Evolutionary conservation across 2,797 vertebrate species (phyloP).

Genomic region (Leontopithecus rosalia): DNA sequence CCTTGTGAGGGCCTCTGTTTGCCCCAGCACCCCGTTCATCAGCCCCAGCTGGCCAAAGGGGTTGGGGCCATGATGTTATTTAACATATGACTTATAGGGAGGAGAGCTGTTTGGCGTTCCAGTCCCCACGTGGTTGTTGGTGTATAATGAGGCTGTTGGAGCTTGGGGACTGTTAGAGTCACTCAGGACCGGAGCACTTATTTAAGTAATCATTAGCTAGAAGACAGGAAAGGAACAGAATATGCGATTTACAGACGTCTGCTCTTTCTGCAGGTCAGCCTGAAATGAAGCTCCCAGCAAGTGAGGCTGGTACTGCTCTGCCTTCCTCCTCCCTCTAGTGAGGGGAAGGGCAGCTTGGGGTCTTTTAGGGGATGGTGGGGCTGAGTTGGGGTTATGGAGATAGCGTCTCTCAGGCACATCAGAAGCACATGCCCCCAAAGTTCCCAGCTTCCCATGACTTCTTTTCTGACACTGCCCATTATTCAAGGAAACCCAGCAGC

Average conservation of each 20-base stretch:
- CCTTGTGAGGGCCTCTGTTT: neutral
- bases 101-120: conserved; percentile 19
- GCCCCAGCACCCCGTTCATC: neutral
- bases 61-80: neutral
- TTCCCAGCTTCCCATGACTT: neutral
- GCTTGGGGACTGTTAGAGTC: neutral
- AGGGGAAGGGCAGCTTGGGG: neutral
- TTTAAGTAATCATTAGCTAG: conserved; percentile 72
- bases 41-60: conserved; percentile 9
- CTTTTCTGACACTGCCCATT: neutral
- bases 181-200: conserved; percentile 13
- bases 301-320: neutral
- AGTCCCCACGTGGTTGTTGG: neutral
- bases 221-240: conserved; percentile 27
- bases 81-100: conserved; percentile 52
- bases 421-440: neutral
- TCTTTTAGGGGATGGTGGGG: neutral
- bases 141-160: conserved; percentile 66
- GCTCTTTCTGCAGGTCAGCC: conserved; percentile 13
- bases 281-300: neutral
- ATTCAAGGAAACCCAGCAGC: neutral
- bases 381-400: neutral
- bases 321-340: neutral
- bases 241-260: neutral
- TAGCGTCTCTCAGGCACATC: neutral